A percentile compares a stretch with the other conserved stretches of the same genome.
phyloP scores from a whole-genome alignment of 2,888 invertebrate genomes.

The Palloptera scutellata region DNA sequence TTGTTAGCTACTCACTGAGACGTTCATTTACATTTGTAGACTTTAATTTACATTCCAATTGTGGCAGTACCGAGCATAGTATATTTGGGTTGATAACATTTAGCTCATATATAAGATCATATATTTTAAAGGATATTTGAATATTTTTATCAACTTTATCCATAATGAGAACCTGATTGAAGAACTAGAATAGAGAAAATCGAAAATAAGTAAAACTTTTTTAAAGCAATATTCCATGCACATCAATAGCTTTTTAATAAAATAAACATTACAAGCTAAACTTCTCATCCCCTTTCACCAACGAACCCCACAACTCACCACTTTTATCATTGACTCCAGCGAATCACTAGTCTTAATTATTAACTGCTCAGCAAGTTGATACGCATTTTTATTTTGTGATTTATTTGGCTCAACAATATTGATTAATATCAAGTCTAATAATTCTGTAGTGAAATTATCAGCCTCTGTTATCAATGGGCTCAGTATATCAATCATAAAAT shows the following conservation, averaged over 20 bases:
- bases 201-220: neutral
- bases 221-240: too few species aligned
- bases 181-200: slow-evolving; percentile 73
- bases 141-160: slow-evolving; percentile 88
- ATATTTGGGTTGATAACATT: slow-evolving; percentile 92
- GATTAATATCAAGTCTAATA: slow-evolving; percentile 90
- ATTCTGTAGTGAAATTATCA: slow-evolving; percentile 92
- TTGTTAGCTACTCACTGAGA: slow-evolving; percentile 66
- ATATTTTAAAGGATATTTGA: slow-evolving; percentile 84
- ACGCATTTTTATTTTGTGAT: slow-evolving; percentile 87
- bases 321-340: slow-evolving; percentile 93
- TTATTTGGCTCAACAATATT: slow-evolving; percentile 95
- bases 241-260: too few species aligned
- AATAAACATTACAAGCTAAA: too few species aligned
- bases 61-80: slow-evolving; percentile 87
- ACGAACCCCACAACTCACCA: too few species aligned
- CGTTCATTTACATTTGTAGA: slow-evolving; percentile 90
- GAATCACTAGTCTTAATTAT: slow-evolving; percentile 91
- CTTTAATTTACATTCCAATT: slow-evolving; percentile 93
- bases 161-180: slow-evolving; percentile 92
- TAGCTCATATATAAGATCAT: slow-evolving; percentile 95
- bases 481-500: slow-evolving; percentile 95
- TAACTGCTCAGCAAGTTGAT: slow-evolving; percentile 88
- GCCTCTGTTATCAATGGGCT: slow-evolving; percentile 94
- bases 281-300: too few species aligned